Base-by-base conservation (phyloP, 1,140 invertebrate genomes). In the Drosophila sturtevanti region DNA sequence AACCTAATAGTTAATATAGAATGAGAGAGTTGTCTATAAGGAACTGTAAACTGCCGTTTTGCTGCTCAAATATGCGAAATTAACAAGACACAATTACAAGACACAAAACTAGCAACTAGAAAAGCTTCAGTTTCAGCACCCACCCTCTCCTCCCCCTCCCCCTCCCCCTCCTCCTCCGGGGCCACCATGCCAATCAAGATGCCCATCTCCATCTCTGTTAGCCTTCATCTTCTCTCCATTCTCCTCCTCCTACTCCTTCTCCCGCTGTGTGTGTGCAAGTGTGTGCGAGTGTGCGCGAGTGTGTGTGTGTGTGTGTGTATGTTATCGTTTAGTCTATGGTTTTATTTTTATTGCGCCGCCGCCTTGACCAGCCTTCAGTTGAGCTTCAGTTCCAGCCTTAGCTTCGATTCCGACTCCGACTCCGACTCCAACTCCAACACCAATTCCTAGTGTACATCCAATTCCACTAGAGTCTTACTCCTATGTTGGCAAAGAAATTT, bases 41-140 rank as follows among this genome's bases (percentile, higher is more conserved):
- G 41, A 75, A 87, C 82, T 87, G 82, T 87, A 87, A 87, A 87
- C 67, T 77, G 79, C 82, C 82, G 84, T 75, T 87, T 73, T 81
- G 78, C 72, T 81, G 78, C 76, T 87, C 84, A 82, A 87, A 87
- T 82, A 87, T 87, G 82, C 69, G 82, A 87, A 87, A 87, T 87
- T 79, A 87, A 87, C 84, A 87, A 87, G 82, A 79, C 82, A 87
- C 82, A 87, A 87, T 87, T 87, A 87, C 82, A 82, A 87, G 67
- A 79, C 71, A 79, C 72, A 77, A 74, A 79, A 79, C 79, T 59
- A 78, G 55, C 68, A 74, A 68, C 68, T 70, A 66, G 44, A 63
- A 34, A 41, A 34, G 54, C 37, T 35, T 10, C 38, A 34, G 14
- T n/a, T 34, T 9, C 27, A 18, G 10, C 34, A n/a, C n/a, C n/a